Base-by-base conservation (phyloP, 2,113 vertebrate genomes). In the Onychostruthus taczanowskii region DNA sequence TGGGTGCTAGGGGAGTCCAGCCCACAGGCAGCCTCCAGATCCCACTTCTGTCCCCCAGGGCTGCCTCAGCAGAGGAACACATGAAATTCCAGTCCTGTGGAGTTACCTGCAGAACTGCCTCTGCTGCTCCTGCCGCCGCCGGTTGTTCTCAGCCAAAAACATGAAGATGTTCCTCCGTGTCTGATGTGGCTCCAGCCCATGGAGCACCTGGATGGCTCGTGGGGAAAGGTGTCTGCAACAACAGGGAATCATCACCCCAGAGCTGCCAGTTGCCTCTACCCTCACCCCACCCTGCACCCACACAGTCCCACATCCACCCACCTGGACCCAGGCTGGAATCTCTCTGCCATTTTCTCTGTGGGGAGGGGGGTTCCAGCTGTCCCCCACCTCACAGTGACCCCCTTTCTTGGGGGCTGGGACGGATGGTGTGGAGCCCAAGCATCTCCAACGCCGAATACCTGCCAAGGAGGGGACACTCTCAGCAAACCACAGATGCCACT, bases 1-100 rank as follows among this genome's bases (percentile, higher is more conserved):
- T 63, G 20, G 20, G 26, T 47, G 17, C 35, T 66, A 56, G 21
- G 21, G 30, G 9, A 30, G 7, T 43, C 31, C 35, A 80, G 50
- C 49, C 58, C 67, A 80, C 56, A 73, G 58, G 58, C 31, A 58
- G 35, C 31, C 35, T 80, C 37, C 43, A 50, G 76, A 53, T 58
- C 35, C 27, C 1, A 1, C 26, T 50, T 43, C 35, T 37, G 26
- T 58, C 12, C 17, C 35, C 18, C 0, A 0, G 21, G 31, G 31
- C 67, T 50, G 8, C 50, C 50, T 66, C 44, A 37, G 46, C 1
- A 6, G 53, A 74, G n/a, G 59, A 35, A 64, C 1, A 0, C 16
- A 9, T 9, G 27, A 47, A 77, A 78, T 59, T 66, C 27, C 27
- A 66, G 58, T 23, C 33, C 27, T 50, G 56, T 33, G 26, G 50